Conservation (phyloP, 2,888 invertebrate species). For the Stictocephala bisonia region DNA sequence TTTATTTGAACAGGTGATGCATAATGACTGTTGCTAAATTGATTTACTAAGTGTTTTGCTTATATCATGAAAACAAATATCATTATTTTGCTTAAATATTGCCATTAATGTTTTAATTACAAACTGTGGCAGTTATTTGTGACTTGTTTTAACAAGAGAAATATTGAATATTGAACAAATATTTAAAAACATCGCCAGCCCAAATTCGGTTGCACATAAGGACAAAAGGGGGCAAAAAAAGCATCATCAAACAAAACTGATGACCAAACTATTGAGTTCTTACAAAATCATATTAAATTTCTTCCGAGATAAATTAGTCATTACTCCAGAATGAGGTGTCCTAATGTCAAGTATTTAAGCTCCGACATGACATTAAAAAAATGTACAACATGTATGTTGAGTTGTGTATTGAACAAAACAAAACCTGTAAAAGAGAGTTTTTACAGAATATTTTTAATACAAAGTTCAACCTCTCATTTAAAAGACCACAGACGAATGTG, state of each 20-base stretch:
- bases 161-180: too few species aligned
- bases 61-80: too few species aligned
- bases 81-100: too few species aligned
- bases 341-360: constrained; percentile 47
- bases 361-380: constrained; percentile 19
- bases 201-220: not conserved
- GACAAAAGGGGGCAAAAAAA: constrained; percentile 30
- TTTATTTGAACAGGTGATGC: too few species aligned
- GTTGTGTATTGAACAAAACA: constrained; percentile 29
- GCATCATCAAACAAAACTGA: constrained; percentile 3
- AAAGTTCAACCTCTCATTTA: constrained; percentile 48
- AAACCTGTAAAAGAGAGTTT: constrained; percentile 31
- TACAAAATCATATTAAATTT: constrained; percentile 57
- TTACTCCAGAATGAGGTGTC: constrained; percentile 52
- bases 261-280: not conserved
- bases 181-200: not conserved
- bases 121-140: too few species aligned
- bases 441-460: constrained; percentile 46
- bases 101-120: too few species aligned
- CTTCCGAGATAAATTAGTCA: constrained; percentile 48
- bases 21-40: too few species aligned
- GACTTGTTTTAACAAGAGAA: too few species aligned
- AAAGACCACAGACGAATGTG: constrained; percentile 50
- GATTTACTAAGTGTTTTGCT: too few species aligned
- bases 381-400: constrained; percentile 8